Evolutionary conservation across 1,140 invertebrate species (phyloP).

Genomic region (Sarcophaga bullata): DNA sequence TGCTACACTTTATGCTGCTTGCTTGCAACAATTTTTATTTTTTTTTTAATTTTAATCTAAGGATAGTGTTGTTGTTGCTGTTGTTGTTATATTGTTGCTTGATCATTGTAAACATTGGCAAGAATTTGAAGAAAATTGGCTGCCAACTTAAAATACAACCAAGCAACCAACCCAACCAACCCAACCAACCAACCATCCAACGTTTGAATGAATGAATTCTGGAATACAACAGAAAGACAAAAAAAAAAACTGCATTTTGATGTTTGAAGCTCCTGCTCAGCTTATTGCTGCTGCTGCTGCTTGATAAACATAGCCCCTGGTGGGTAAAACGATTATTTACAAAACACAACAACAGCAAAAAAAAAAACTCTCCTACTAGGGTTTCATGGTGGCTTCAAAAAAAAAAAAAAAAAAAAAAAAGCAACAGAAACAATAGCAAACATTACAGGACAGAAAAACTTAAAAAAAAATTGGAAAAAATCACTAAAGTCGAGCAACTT

Average conservation of each 20-base stretch:
- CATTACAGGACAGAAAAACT: not conserved
- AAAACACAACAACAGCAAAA: not conserved
- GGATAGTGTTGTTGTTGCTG: not conserved
- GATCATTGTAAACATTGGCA: conserved; percentile 17
- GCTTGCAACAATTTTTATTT: not conserved
- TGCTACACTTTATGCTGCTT: not conserved
- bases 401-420: not conserved
- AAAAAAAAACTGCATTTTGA: too few relatives aligned
- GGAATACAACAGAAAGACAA: too few relatives aligned
- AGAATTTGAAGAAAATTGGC: conserved; percentile 21
- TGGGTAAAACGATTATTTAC: conserved; percentile 18
- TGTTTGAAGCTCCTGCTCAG: too few relatives aligned
- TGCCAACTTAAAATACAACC: conserved; percentile 7
- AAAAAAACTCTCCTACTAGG: not conserved
- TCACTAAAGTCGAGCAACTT: conserved; percentile 4
- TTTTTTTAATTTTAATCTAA: not conserved
- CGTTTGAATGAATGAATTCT: too few relatives aligned
- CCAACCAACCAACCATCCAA: too few relatives aligned
- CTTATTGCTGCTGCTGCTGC: not conserved
- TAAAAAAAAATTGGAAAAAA: not conserved
- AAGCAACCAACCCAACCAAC: too few relatives aligned
- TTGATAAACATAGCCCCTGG: conserved; percentile 15
- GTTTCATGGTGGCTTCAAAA: too few relatives aligned
- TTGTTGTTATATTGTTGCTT: conserved; percentile 7
- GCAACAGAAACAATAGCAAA: not conserved